Percentiles rank a stretch among this genome's conserved stretches.
Conservation (phyloP, 1,140 invertebrate species). For the Drosophila insularis region DNA sequence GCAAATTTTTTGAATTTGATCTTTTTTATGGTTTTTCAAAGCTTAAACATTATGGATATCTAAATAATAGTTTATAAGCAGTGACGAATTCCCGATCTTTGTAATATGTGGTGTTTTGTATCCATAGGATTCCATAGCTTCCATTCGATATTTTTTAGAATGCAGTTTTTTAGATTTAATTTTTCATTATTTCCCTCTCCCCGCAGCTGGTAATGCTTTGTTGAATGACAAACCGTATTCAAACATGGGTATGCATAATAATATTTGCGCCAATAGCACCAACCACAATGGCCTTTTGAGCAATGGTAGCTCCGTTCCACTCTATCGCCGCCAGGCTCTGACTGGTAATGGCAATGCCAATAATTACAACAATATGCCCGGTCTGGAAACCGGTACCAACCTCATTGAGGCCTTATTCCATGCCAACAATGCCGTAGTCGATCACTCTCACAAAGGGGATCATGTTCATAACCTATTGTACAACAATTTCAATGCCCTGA, state of each 20-base stretch:
- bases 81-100: no score
- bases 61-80: no score
- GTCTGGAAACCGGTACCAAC: slow-evolving; percentile 60
- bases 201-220: slow-evolving; percentile 42
- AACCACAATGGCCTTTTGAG: slow-evolving; percentile 51
- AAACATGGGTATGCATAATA: slow-evolving; percentile 60
- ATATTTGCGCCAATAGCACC: slow-evolving; percentile 28
- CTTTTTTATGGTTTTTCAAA: no score
- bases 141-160: no score
- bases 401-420: slow-evolving; percentile 74
- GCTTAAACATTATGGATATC: no score
- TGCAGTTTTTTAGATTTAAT: not conserved
- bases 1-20: no score
- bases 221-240: slow-evolving; percentile 61
- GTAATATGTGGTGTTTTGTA: no score
- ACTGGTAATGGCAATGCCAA: slow-evolving; percentile 71
- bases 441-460: slow-evolving; percentile 64
- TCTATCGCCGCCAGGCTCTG: slow-evolving; percentile 83
- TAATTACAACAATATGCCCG: slow-evolving; percentile 66
- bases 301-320: slow-evolving; percentile 81
- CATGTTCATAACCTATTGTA: slow-evolving; percentile 63
- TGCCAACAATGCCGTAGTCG: slow-evolving; percentile 58
- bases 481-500: slow-evolving; percentile 69
- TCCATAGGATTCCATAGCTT: no score
- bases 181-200: not conserved